Base-by-base conservation (phyloP, 2,113 vertebrate species). In the Sphaerodactylus townsendi region DNA sequence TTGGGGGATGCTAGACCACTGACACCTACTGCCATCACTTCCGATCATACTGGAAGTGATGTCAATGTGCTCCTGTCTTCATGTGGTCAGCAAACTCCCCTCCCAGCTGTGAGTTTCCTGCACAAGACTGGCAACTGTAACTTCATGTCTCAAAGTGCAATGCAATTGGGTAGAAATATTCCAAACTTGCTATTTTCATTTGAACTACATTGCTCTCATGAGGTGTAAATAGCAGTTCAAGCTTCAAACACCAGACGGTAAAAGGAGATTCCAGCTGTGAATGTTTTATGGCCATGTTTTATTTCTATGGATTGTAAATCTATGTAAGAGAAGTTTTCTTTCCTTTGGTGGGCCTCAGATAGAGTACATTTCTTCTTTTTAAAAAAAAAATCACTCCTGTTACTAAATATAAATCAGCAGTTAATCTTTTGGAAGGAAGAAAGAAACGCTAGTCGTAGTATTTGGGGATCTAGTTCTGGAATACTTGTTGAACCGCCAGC, bases 361-460 rank as follows among this genome's bases (percentile, higher is more conserved):
- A 93, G 69, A 78, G 88, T 86, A 19, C 91, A 90, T 10, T 90
- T 92, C 80, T 82, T 71, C 33, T 46, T n/a, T n/a, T 39, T 30
- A 93, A 89, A 90, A 90, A 92, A 64, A 92, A 59, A 90, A 87
- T 78, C 91, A 93, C 92, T 93, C 89, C 75, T 92, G 83, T 77
- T 87, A 89, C 92, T 93, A 93, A 94, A 95, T 94, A 95, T 95
- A 95, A 94, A 93, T 92, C 93, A 93, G 87, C 82, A 91, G 87
- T 90, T 74, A 93, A 93, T 92, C 93, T 94, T 94, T 93, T 73
- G 44, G 77, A 68, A 91, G 92, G 90, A 92, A 92, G 91, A 91
- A 93, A 94, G 92, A 93, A 93, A 92, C 92, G 88, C 92, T 88
- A 91, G 88, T 90, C 64, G 90, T 88, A 89, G 92, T 94, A 94